Evolutionary conservation across 37 sponge, comb jelly and placozoan species (phyloP).

Genomic region (Halisarca cf. caerulea): DNA sequence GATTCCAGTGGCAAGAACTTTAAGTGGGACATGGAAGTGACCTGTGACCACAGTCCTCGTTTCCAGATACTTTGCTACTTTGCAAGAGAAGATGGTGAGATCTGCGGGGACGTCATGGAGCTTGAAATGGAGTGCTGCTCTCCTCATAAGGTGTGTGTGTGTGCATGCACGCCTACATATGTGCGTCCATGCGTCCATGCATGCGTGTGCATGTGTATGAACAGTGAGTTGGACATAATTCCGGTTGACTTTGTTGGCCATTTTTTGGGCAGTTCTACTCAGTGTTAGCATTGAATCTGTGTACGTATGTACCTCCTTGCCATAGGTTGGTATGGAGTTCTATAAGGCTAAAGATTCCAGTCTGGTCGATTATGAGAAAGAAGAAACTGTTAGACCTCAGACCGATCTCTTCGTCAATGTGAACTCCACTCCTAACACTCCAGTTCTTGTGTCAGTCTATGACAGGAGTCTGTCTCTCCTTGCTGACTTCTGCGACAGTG

Average conservation of each 20-base stretch:
- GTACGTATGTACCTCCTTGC: too few species aligned
- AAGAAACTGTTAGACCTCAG: slow-evolving; percentile 7
- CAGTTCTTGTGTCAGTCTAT: slow-evolving; percentile 45
- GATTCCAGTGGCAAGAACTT: too few species aligned
- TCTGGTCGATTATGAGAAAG: neutral
- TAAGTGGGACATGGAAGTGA: neutral
- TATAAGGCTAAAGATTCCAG: neutral
- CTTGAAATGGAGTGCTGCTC: neutral
- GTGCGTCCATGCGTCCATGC: too few species aligned
- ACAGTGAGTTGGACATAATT: too few species aligned
- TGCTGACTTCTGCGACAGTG: slow-evolving; percentile 46
- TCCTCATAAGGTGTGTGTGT: too few species aligned
- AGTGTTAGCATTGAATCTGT: too few species aligned
- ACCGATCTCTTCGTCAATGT: slow-evolving; percentile 23
- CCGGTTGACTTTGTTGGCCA: too few species aligned
- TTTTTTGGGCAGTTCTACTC: too few species aligned
- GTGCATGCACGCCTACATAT: too few species aligned
- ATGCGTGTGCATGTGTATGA: too few species aligned
- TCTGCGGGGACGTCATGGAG: slow-evolving; percentile 58
- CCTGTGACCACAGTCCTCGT: slow-evolving; percentile 19
- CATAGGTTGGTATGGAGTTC: slow-evolving; percentile 33
- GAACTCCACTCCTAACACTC: slow-evolving; percentile 39
- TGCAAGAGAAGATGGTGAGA: slow-evolving; percentile 65
- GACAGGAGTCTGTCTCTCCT: slow-evolving; percentile 63
- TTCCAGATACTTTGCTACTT: slow-evolving; percentile 52